A percentile compares a stretch with the other conserved stretches of the same genome.
phyloP scores from a whole-genome alignment of 2,888 invertebrate species.

The Pristionchus entomophagus region DNA sequence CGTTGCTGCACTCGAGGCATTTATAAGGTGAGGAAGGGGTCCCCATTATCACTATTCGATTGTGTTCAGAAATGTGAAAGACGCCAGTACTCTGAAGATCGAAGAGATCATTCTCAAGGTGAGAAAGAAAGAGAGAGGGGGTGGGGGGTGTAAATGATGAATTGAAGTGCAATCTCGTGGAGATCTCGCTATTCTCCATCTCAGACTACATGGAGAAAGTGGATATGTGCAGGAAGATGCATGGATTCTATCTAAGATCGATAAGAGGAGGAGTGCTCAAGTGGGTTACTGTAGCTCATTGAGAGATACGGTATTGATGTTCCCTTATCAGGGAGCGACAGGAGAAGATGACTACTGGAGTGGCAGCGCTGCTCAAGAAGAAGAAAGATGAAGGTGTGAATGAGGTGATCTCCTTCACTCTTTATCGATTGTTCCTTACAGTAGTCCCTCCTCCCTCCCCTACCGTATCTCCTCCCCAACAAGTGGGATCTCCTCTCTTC shows the following conservation, averaged over 20 bases:
- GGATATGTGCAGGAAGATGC: constrained; percentile 67
- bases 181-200: constrained; percentile 67
- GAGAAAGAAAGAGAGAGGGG: neutral
- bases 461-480: constrained; percentile 25
- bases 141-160: neutral
- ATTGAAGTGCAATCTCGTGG: constrained; percentile 52
- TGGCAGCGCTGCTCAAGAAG: constrained; percentile 57
- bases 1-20: constrained; percentile 51
- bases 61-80: constrained; percentile 22
- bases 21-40: constrained; percentile 33
- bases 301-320: neutral
- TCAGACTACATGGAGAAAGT: constrained; percentile 64
- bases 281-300: constrained; percentile 22
- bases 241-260: constrained; percentile 55
- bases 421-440: neutral
- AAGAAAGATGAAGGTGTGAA: constrained; percentile 47
- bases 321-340: constrained; percentile 32
- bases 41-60: neutral
- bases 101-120: constrained; percentile 55
- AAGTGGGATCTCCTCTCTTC: constrained; percentile 65
- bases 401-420: no score
- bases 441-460: constrained; percentile 30
- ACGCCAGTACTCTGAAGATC: neutral
- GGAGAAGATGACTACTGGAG: constrained; percentile 56
- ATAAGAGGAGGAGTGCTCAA: constrained; percentile 18